Evolutionary conservation across 2,888 invertebrate species (phyloP).

Genomic region (Chrysolina oricalcia): DNA sequence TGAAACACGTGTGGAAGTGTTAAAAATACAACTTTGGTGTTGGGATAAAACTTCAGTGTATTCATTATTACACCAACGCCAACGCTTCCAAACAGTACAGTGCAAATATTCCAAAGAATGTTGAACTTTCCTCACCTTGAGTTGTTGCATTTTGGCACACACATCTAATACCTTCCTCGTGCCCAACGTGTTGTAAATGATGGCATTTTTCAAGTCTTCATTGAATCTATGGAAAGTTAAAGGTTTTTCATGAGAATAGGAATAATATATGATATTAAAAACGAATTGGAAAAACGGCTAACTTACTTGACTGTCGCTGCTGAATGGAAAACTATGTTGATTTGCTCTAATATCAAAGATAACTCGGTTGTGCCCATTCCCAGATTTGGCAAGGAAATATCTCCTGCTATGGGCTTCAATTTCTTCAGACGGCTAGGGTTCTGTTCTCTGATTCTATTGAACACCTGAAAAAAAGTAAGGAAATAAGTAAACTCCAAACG

Average conservation of each 20-base stretch:
- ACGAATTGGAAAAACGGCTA: background rate
- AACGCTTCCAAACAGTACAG: slow-evolving; percentile 11
- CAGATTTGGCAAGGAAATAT: slow-evolving; percentile 82
- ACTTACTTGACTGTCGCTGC: slow-evolving; percentile 90
- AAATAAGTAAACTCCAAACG: background rate
- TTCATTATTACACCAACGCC: too few relatives aligned
- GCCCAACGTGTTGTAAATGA: slow-evolving; percentile 91
- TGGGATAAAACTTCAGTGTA: too few relatives aligned
- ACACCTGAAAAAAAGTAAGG: slow-evolving; percentile 74
- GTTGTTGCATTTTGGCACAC: slow-evolving; percentile 84
- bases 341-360: slow-evolving; percentile 76
- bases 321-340: slow-evolving; percentile 93
- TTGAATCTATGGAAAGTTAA: slow-evolving; percentile 77
- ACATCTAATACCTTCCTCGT: slow-evolving; percentile 89
- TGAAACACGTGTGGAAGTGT: too few relatives aligned
- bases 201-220: slow-evolving; percentile 90
- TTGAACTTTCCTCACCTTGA: slow-evolving; percentile 74
- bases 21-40: too few relatives aligned
- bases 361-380: slow-evolving; percentile 75
- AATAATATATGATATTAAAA: background rate
- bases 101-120: background rate
- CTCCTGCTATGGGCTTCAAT: slow-evolving; percentile 82
- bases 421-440: slow-evolving; percentile 77
- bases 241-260: background rate
- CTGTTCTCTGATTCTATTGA: slow-evolving; percentile 79